Evolutionary conservation across 2,113 vertebrate genomes (phyloP).

Genomic region (Nothobranchius furzeri): DNA sequence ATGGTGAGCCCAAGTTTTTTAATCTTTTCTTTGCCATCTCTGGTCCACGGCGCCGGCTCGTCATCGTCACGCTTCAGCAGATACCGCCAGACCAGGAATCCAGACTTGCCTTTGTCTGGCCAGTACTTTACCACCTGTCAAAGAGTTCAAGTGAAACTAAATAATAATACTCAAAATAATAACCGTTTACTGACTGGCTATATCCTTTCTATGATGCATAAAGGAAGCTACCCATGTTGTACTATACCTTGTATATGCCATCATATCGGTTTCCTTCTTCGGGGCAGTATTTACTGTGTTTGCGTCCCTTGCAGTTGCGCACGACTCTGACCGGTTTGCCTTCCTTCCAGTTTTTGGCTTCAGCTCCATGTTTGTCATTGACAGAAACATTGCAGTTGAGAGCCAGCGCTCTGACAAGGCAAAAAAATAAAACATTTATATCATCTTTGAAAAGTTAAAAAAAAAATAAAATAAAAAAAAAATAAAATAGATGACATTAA

Average conservation of each 20-base stretch:
- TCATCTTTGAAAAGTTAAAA: background rate
- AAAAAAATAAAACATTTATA: background rate
- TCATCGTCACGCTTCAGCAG: conserved; percentile 90
- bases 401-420: conserved; percentile 86
- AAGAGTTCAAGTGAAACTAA: background rate
- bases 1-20: conserved; percentile 92
- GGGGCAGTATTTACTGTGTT: conserved; percentile 92
- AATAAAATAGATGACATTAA: background rate
- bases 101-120: conserved; percentile 95
- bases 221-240: background rate
- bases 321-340: conserved; percentile 96
- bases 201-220: no score
- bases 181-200: no score
- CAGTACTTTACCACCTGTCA: conserved; percentile 93
- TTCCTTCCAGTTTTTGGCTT: conserved; percentile 90
- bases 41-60: conserved; percentile 94
- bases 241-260: conserved; percentile 92
- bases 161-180: background rate
- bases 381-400: conserved; percentile 91
- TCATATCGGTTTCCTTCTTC: conserved; percentile 95
- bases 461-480: background rate
- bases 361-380: conserved; percentile 88
- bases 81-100: conserved; percentile 96
- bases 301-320: conserved; percentile 90
- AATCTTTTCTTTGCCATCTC: conserved; percentile 92